These are phyloP conservation scores for Pseudonaja textilis DNA, from an alignment of 2,113 vertebrate species.

Conservation along the genomic window DNA sequence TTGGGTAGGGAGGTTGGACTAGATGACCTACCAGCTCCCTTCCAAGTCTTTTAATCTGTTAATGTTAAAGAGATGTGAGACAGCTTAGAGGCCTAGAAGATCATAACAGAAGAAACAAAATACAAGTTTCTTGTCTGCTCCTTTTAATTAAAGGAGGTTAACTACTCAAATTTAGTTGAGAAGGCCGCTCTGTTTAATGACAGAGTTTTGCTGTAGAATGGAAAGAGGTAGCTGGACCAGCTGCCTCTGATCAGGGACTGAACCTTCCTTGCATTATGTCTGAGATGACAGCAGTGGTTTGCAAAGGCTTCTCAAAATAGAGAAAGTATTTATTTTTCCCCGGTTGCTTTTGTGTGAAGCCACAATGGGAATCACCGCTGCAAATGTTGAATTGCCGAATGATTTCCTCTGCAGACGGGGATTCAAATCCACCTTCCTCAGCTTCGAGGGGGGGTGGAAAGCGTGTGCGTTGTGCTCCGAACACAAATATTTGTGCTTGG, in stretches of 20 bases:
- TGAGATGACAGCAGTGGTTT: not conserved
- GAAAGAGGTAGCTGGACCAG: not conserved
- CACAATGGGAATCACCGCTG: not conserved
- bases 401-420: not conserved
- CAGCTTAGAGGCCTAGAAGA: not conserved
- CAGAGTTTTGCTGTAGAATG: not conserved
- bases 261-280: not conserved
- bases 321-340: not conserved
- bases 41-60: too few relatives aligned
- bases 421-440: too few relatives aligned
- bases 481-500: not conserved
- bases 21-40: too few relatives aligned
- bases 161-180: not conserved
- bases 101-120: not conserved
- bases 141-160: not conserved
- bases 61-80: not conserved
- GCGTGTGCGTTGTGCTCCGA: not conserved
- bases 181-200: not conserved
- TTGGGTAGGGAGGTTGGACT: too few relatives aligned
- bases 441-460: too few relatives aligned
- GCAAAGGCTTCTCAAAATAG: not conserved
- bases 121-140: not conserved
- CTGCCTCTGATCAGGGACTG: not conserved
- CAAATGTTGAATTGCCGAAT: not conserved
- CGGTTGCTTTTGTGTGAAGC: not conserved